These are phyloP conservation scores for Procambarus clarkii DNA, from an alignment of 1,140 invertebrate genomes.

Conservation along the genomic window DNA sequence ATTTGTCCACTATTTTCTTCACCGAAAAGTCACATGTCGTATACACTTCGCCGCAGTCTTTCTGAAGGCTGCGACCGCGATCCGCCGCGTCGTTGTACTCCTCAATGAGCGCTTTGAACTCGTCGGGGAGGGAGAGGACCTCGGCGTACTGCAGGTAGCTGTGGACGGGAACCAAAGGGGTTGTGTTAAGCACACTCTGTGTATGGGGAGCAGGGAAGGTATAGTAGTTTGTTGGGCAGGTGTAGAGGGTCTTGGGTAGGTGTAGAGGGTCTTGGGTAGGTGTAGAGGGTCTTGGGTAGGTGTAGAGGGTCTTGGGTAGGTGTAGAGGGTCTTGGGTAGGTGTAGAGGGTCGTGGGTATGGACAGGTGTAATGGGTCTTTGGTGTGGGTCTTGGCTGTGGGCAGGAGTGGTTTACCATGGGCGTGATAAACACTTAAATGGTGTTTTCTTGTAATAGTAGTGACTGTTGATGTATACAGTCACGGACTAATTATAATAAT, in stretches of 20 bases:
- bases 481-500: too few relatives aligned
- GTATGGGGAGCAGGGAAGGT: too few relatives aligned
- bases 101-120: slow-evolving; percentile 71
- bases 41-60: slow-evolving; percentile 73
- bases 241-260: neutral
- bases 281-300: too few relatives aligned
- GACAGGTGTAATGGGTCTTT: too few relatives aligned
- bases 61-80: slow-evolving; percentile 72
- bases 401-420: too few relatives aligned
- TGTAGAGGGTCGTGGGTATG: too few relatives aligned
- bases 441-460: too few relatives aligned
- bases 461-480: too few relatives aligned
- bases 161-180: neutral
- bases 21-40: slow-evolving; percentile 73
- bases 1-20: slow-evolving; percentile 73
- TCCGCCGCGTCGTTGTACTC: slow-evolving; percentile 74
- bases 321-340: neutral
- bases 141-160: slow-evolving; percentile 74
- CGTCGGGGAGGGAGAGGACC: slow-evolving; percentile 72
- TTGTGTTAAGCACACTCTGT: neutral
- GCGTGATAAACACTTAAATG: too few relatives aligned
- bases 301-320: neutral
- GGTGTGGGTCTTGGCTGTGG: too few relatives aligned
- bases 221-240: too few relatives aligned
- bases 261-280: neutral